Evolutionary conservation across 2,888 invertebrate genomes (phyloP).

Genomic region (Heterodera filipjevi): DNA sequence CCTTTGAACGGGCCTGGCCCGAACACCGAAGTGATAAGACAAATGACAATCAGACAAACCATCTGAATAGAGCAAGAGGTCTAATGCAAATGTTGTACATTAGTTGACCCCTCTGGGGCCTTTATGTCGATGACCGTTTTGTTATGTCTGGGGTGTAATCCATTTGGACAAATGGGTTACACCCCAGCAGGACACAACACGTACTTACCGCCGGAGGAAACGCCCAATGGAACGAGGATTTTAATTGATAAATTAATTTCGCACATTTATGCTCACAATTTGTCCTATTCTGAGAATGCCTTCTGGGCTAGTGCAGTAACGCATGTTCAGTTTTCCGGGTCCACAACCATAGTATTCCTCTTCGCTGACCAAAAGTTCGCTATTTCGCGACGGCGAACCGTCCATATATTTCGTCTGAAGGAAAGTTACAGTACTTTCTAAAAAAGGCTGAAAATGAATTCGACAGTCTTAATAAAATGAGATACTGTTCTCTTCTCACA

Average conservation of each 20-base stretch:
- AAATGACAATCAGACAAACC: constrained; percentile 49
- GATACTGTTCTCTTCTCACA: background rate
- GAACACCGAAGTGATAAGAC: constrained; percentile 55
- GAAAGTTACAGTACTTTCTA: constrained; percentile 15
- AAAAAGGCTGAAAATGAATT: background rate
- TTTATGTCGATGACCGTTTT: too few relatives aligned
- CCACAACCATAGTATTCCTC: constrained; percentile 54
- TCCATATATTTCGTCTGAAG: constrained; percentile 12
- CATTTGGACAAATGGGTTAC: too few relatives aligned
- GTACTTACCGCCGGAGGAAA: too few relatives aligned
- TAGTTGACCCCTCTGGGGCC: background rate
- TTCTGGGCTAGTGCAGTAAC: constrained; percentile 56
- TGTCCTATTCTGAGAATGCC: constrained; percentile 56
- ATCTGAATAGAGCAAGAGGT: constrained; percentile 25
- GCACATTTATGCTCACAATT: constrained; percentile 51
- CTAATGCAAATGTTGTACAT: background rate
- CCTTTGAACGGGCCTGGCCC: constrained; percentile 64
- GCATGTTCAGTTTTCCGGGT: constrained; percentile 54
- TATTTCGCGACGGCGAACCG: constrained; percentile 22
- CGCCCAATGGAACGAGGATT: too few relatives aligned
- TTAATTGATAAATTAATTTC: too few relatives aligned
- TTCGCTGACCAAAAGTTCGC: constrained; percentile 36
- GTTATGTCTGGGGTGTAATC: too few relatives aligned
- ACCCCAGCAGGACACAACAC: too few relatives aligned
- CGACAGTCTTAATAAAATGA: background rate